Evolutionary conservation across 2,113 vertebrate species (phyloP), one percentile per base, ranked within the genome.

Genomic region (Thomomys bottae): DNA sequence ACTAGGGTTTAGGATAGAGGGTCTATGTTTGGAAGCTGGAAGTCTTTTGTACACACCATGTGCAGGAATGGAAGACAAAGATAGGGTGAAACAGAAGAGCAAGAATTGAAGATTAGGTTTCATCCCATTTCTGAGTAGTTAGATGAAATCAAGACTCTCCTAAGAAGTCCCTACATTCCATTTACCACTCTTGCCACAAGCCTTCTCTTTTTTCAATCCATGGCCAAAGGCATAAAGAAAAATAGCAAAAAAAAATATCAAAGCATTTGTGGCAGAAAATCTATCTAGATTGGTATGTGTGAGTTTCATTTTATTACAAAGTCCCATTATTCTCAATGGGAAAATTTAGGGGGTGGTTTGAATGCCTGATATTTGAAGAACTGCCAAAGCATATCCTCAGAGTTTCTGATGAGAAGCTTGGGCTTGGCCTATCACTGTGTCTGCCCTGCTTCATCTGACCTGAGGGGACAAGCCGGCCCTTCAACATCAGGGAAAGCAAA

Each of bases 251-350:
- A 68, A 38, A 67, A 89, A 77, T n/a, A n/a, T 84, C 72, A 91
- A 91, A 96, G 89, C 67, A 75, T 82, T 83, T 93, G 85, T 38
- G 75, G 82, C 76, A 84, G 79, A 87, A 92, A 93, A 94, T 87
- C 92, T 94, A 61, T 76, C 89, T 75, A 61, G 64, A 75, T 73
- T 89, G 82, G 59, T 91, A 90, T 85, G 78, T 92, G 90, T 85
- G 88, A 89, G 66, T 91, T 96, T 87, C 82, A 66, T 84, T 75
- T 73, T 92, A 84, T 91, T 84, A 91, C 92, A 78, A 87, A 91
- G 73, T 75, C 76, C 89, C 8, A 9, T 91, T 94, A 94, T 87
- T 84, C 93, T 91, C 78, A 42, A 23, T 40, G 32, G 91, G 75
- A 42, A 84, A 78, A 75, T 83, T 78, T 71, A 61, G 18, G 42